phyloP scores from a whole-genome alignment of 2,797 vertebrate species.

The Phataginus tetradactyla region DNA sequence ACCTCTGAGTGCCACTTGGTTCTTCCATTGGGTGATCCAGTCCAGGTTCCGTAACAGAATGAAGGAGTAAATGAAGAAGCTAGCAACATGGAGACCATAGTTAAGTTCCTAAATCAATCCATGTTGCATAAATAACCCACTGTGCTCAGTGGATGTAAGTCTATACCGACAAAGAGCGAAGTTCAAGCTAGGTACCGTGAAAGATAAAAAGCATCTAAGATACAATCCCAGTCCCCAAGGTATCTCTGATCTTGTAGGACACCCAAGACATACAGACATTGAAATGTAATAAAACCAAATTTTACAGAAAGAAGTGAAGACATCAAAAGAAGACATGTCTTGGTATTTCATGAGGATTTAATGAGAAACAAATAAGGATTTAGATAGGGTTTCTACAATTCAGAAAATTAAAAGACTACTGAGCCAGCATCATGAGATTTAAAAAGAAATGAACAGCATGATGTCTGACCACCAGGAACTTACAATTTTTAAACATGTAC shows the following conservation, averaged over 20 bases:
- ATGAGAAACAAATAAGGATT: constrained; percentile 1
- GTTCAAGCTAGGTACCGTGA: background rate
- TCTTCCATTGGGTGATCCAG: too few relatives aligned
- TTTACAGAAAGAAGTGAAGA: background rate
- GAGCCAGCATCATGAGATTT: background rate
- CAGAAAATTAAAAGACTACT: background rate
- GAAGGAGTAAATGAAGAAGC: too few relatives aligned
- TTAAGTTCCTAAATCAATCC: background rate
- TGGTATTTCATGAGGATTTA: background rate
- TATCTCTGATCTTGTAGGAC: background rate
- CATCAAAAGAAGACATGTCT: background rate
- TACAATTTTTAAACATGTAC: background rate
- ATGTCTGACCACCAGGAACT: background rate
- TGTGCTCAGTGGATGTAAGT: background rate
- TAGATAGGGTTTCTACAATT: background rate
- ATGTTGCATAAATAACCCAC: background rate
- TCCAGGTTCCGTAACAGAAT: too few relatives aligned
- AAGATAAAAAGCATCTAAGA: background rate
- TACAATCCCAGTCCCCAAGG: background rate
- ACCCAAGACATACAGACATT: background rate
- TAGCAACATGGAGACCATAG: background rate
- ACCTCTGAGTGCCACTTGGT: too few relatives aligned
- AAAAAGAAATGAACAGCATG: background rate
- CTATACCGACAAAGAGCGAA: background rate
- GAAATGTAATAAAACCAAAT: background rate